Conservation (phyloP, 37 sponge, comb jelly and placozoan genomes). For the Oscarella lobularis region DNA sequence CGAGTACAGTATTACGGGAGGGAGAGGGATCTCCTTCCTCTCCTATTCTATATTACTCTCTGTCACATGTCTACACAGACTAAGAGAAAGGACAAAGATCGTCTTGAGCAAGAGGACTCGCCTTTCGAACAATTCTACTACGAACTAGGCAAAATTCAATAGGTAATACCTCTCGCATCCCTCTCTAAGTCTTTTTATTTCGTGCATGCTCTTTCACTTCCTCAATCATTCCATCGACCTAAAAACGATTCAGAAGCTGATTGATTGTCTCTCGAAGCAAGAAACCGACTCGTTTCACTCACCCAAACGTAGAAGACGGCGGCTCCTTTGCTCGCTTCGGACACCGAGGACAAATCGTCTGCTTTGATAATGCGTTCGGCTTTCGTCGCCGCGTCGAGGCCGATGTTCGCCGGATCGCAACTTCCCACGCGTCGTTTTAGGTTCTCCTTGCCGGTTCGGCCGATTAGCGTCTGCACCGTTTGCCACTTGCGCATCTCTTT, state of each 20-base stretch:
- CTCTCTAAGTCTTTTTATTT: no score
- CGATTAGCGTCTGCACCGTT: slow-evolving; percentile 16
- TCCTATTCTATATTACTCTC: no score
- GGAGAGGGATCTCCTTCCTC: no score
- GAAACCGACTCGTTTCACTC: neutral
- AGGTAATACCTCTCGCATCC: no score
- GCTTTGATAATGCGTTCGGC: slow-evolving; percentile 7
- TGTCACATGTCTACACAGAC: no score
- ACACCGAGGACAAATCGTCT: slow-evolving; percentile 9
- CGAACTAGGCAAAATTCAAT: no score
- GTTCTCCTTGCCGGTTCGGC: slow-evolving; percentile 20
- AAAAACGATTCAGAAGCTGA: neutral
- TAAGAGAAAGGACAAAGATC: no score
- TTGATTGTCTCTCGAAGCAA: neutral
- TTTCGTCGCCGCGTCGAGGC: slow-evolving; percentile 8
- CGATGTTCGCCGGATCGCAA: slow-evolving; percentile 21
- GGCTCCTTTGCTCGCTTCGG: slow-evolving; percentile 27
- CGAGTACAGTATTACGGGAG: no score
- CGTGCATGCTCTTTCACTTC: neutral
- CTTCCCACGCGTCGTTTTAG: slow-evolving; percentile 24
- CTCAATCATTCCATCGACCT: neutral
- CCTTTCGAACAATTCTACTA: no score
- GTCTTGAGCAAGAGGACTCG: no score
- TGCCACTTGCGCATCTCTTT: slow-evolving; percentile 26
- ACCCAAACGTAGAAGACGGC: slow-evolving; percentile 34